phyloP scores from a whole-genome alignment of 2,888 invertebrate species.

The Lycophotia porphyrea region DNA sequence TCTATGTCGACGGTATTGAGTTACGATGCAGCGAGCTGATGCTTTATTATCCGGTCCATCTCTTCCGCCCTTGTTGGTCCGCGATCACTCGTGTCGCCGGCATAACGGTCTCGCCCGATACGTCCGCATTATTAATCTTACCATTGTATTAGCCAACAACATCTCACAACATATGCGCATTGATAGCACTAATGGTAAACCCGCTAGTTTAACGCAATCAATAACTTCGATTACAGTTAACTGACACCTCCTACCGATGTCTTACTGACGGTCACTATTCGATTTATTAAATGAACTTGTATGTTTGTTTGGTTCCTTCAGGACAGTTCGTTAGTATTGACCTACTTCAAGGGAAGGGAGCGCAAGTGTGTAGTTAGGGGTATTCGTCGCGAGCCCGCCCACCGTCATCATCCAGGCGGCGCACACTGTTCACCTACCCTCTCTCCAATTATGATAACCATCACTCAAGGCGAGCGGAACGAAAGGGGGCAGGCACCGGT shows the following conservation, averaged over 20 bases:
- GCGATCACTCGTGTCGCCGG: conserved; percentile 86
- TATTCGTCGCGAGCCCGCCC: conserved; percentile 83
- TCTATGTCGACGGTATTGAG: conserved; percentile 86
- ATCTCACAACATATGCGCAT: conserved; percentile 86
- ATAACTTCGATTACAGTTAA: conserved; percentile 84
- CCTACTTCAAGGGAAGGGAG: conserved; percentile 51
- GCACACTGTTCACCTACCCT: conserved; percentile 86
- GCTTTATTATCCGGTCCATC: conserved; percentile 89
- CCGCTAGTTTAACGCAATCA: conserved; percentile 82
- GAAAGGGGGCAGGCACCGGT: conserved; percentile 90
- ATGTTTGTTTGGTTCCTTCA: conserved; percentile 9
- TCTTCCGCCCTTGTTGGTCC: conserved; percentile 89
- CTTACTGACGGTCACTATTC: conserved; percentile 48
- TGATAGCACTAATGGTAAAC: conserved; percentile 86
- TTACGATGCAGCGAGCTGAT: conserved; percentile 85
- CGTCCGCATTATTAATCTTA: conserved; percentile 89
- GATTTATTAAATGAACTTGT: conserved; percentile 18
- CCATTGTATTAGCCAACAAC: conserved; percentile 87
- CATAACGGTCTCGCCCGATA: conserved; percentile 83
- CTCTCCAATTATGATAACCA: conserved; percentile 90
- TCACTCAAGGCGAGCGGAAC: conserved; percentile 90
- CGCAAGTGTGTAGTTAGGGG: conserved; percentile 69
- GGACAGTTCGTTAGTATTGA: conserved; percentile 41
- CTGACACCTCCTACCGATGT: conserved; percentile 77
- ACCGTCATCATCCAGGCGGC: conserved; percentile 81